Evolutionary conservation across 2,888 invertebrate genomes (phyloP), one percentile per base, ranked within the genome.

Genomic region (Drosophila subsilvestris): DNA sequence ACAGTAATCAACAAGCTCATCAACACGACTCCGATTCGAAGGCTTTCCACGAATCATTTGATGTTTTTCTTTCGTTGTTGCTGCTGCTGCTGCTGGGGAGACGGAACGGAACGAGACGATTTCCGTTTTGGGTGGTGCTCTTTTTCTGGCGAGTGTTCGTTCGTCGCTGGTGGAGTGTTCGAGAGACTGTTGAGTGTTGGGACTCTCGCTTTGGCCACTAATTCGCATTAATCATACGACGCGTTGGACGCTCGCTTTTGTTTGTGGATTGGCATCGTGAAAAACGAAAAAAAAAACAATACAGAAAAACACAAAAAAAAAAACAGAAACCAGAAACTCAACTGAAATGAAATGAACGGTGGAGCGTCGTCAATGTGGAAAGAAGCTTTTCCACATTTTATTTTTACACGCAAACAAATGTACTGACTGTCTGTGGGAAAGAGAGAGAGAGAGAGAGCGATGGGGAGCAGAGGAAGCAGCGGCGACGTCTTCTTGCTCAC

Each of bases 201-300:
- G 68, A 37, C 37, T 37, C 37, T 55, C 49, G 66, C 42, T 57
- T 79, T 62, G 37, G 59, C 62, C 58, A 83, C 75, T 83, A 85
- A 83, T 88, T 88, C 82, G 83, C 79, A 83, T 83, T 83, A 83
- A 88, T 83, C 83, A 83, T 88, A 83, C 83, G 88, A 83, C 88
- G 80, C 77, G 84, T 82, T 84, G 84, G 74, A 70, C 75, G 73
- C 57, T 63, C 47, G 56, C 44, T 78, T 80, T 67, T 68, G 81
- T 82, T 87, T 81, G 74, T 80, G 80, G 68, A 67, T 73, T 80
- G 75, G 69, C 69, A 74, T 66, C 85, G 74, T 76, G 82, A 87
- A 82, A 83, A 63, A 20, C 48, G 43, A 53, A 69, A 47, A 81
- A 72, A 76, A 85, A 79, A 63, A 20, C 48, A 32, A 53, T 66